Evolutionary conservation across 2,113 vertebrate species (phyloP), one percentile per base, ranked within the genome.

Genomic region (Oncorhynchus nerka): DNA sequence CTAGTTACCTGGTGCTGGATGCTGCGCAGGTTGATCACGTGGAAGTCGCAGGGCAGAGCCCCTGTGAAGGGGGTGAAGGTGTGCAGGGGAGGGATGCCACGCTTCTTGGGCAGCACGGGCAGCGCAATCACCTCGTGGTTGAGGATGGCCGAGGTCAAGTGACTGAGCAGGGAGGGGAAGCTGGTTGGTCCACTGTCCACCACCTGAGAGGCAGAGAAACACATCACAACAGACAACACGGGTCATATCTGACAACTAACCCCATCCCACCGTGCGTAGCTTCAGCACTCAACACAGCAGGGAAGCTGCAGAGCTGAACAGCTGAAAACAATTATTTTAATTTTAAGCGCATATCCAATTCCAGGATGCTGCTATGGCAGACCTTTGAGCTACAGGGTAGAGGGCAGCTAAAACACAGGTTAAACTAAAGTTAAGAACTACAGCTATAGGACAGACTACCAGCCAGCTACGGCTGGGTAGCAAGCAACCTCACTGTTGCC

Each of bases 141-240:
- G 70, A 99, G 89, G 81, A 95, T 79, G 89, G 92, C 49, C 0
- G 94, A 95, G 19, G 97, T 99, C 92, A 97, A 85, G 93, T 99
- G 97, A 90, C 97, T 96, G 55, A 98, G 94, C 73, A 99, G 89
- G 2, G 98, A 99, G 0, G 97, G 97, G 91, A 96, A 99, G 91
- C 95, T 97, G 65, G 92, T 84, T 0, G 94, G 83, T n/a, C 71
- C 90, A 12, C 79, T 72, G 0, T 96, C 95, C 77, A 81, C 93
- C 49, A 86, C 92, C 96, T 98, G 89, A 48, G 78, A 72, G n/a
- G n/a, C 68, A 0, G 4, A 11, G 13, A 24, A 45, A 74, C 20
- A 7, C 22, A 28, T 5, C 34, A 62, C 19, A 65, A 11, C 26
- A 45, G 39, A 39, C 39, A 39, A 8, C 11, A 71, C 9, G 20